A percentile compares a stretch with the other conserved stretches of the same genome.
phyloP scores from a whole-genome alignment of 2,113 vertebrate species.

The Erythrolamprus reginae region DNA sequence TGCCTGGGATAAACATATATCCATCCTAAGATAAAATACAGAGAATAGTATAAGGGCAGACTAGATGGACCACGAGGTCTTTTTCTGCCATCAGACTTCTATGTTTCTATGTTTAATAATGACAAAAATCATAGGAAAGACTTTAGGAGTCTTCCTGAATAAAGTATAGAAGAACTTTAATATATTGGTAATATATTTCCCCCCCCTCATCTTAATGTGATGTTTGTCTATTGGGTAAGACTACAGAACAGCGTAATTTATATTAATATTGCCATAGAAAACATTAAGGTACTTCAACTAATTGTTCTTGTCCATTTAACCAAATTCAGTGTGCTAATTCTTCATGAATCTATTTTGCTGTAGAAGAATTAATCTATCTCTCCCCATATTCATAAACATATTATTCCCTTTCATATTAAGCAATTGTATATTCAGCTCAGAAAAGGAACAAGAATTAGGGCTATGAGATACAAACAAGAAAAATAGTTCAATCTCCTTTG shows the following conservation, averaged over 20 bases:
- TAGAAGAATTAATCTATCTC: not conserved
- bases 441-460: not conserved
- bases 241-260: not conserved
- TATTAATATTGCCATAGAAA: slow-evolving; percentile 7
- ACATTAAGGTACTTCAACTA: slow-evolving; percentile 15
- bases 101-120: too few species aligned
- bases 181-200: slow-evolving; percentile 30
- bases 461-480: not conserved
- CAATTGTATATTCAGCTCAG: not conserved
- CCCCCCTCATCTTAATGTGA: slow-evolving; percentile 27
- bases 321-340: not conserved
- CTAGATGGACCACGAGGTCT: too few species aligned
- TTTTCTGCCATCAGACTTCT: too few species aligned
- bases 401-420: not conserved
- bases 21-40: too few species aligned
- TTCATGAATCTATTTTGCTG: not conserved
- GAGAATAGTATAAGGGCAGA: too few species aligned
- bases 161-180: slow-evolving; percentile 41
- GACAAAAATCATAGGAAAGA: slow-evolving; percentile 30
- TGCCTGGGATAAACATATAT: too few species aligned
- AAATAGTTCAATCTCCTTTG: not conserved
- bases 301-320: not conserved
- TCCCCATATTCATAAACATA: not conserved
- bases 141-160: slow-evolving; percentile 37
- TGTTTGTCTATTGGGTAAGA: slow-evolving; percentile 36